phyloP scores from a whole-genome alignment of 2,797 vertebrate genomes.

The Oryzias sinensis region DNA sequence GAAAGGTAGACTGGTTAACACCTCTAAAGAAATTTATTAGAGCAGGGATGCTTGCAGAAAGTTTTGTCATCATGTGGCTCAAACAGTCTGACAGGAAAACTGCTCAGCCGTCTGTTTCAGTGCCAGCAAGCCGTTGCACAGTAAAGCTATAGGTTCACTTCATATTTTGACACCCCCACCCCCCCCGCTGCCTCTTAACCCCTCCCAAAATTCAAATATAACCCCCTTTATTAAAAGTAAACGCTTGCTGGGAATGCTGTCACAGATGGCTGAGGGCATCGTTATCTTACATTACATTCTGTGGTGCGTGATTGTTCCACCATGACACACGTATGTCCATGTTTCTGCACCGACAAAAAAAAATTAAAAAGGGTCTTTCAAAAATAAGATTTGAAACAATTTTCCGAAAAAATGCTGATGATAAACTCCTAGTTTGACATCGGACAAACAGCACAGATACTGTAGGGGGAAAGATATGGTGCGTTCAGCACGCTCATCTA shows the following conservation, averaged over 20 bases:
- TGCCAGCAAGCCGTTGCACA: conserved; percentile 61
- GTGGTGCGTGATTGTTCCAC: conserved; percentile 71
- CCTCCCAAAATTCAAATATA: conserved; percentile 33
- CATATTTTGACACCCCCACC: conserved; percentile 20
- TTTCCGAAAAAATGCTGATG: conserved; percentile 28
- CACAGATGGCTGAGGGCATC: conserved; percentile 68
- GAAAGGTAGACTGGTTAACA: conserved; percentile 68
- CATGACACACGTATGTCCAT: conserved; percentile 61
- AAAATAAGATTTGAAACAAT: conserved; percentile 33
- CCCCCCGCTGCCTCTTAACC: not conserved
- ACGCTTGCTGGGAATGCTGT: conserved; percentile 60
- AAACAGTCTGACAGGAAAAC: conserved; percentile 66
- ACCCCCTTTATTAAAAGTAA: conserved; percentile 43
- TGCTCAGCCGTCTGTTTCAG: conserved; percentile 64
- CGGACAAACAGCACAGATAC: conserved; percentile 62
- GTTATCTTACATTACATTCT: conserved; percentile 73
- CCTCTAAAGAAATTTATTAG: conserved; percentile 83
- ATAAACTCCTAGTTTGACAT: conserved; percentile 68
- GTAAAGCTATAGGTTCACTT: conserved; percentile 65
- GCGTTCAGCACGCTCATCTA: conserved; percentile 50
- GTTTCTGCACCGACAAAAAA: conserved; percentile 58
- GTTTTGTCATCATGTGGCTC: conserved; percentile 70
- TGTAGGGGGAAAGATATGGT: conserved; percentile 68
- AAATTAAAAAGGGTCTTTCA: conserved; percentile 43
- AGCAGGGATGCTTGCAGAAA: conserved; percentile 82